Evolutionary conservation across 2,888 invertebrate genomes (phyloP).

Genomic region (Lamproptera curius): DNA sequence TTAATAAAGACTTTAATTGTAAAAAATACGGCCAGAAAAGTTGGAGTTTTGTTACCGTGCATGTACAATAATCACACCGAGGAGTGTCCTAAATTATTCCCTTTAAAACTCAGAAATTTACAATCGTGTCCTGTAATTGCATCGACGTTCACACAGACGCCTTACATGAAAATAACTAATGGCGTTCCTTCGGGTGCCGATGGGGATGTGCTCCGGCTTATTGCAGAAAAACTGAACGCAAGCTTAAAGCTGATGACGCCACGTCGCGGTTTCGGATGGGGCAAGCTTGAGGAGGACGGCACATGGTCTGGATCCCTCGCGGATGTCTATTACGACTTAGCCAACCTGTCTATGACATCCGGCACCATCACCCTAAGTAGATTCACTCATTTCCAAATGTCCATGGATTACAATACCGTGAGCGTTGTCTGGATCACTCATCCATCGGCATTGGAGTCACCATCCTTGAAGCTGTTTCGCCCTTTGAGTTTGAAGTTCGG

Average conservation of each 20-base stretch:
- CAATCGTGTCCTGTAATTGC: conserved; percentile 47
- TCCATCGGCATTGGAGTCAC: conserved; percentile 40
- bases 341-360: conserved; percentile 63
- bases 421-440: conserved; percentile 53
- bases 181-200: conserved; percentile 49
- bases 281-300: conserved; percentile 42
- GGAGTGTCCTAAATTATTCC: conserved; percentile 36
- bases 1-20: conserved; percentile 40
- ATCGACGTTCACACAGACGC: conserved; percentile 52
- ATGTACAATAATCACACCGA: conserved; percentile 17
- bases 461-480: conserved; percentile 51
- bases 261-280: conserved; percentile 50
- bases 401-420: conserved; percentile 38
- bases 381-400: conserved; percentile 49
- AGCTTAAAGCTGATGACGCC: conserved; percentile 48
- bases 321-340: conserved; percentile 49
- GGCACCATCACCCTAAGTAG: conserved; percentile 48
- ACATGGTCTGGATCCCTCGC: conserved; percentile 60
- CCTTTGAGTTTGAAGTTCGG: conserved; percentile 40
- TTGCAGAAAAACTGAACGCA: conserved; percentile 49
- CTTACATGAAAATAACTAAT: conserved; percentile 47
- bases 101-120: conserved; percentile 47
- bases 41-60: conserved; percentile 30
- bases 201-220: conserved; percentile 48
- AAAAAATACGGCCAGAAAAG: conserved; percentile 38